These are phyloP conservation scores for Percopsis transmontana DNA, from an alignment of 2,113 vertebrate genomes.

Conservation along the genomic window DNA sequence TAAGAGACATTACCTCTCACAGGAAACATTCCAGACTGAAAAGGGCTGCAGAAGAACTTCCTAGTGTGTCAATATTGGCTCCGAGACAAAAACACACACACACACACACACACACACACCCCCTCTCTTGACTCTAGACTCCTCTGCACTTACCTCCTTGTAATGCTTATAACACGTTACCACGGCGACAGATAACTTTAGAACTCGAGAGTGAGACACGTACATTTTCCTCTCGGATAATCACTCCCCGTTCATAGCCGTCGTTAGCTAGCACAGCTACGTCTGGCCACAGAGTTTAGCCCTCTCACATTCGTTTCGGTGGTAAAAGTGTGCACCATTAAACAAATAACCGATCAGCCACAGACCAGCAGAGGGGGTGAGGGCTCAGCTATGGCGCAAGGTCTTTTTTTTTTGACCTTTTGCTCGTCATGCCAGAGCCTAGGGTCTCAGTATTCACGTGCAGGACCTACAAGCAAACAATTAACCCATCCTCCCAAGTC, in stretches of 20 bases:
- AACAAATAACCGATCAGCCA: too few relatives aligned
- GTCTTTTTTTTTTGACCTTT: constrained; percentile 54
- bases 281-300: too few relatives aligned
- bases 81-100: constrained; percentile 13
- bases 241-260: too few relatives aligned
- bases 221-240: too few relatives aligned
- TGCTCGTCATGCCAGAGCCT: constrained; percentile 39
- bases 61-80: constrained; percentile 49
- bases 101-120: constrained; percentile 7
- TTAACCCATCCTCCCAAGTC: too few relatives aligned
- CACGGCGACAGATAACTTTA: neutral
- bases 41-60: constrained; percentile 3
- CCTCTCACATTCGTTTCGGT: too few relatives aligned
- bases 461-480: constrained; percentile 33
- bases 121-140: neutral
- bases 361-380: too few relatives aligned
- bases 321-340: too few relatives aligned
- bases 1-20: constrained; percentile 33
- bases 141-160: neutral
- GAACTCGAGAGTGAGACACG: neutral
- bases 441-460: constrained; percentile 8
- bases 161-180: neutral
- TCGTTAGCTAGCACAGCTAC: too few relatives aligned
- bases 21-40: constrained; percentile 18
- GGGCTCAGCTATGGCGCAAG: too few relatives aligned